Evolutionary conservation across 1,140 invertebrate genomes (phyloP).

Genomic region (Potamilus streckersoni): DNA sequence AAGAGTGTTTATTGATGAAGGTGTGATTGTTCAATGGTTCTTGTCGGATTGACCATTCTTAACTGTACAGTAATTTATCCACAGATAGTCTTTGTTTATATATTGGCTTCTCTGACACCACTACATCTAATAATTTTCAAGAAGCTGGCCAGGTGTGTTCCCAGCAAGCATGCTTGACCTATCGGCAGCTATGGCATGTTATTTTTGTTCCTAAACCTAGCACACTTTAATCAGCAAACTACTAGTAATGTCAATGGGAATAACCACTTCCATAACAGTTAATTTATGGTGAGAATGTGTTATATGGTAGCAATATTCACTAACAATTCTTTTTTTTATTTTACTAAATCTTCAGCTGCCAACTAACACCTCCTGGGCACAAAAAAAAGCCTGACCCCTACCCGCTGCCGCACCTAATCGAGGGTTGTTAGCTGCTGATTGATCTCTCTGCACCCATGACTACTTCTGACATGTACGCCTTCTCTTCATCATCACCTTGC

Average conservation of each 20-base stretch:
- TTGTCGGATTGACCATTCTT: constrained; percentile 5
- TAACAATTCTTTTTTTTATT: constrained; percentile 34
- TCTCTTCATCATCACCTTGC: too few species aligned
- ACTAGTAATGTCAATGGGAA: constrained; percentile 29
- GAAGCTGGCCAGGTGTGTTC: not conserved
- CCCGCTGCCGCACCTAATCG: constrained; percentile 11
- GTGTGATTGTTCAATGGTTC: not conserved
- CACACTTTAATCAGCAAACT: constrained; percentile 33
- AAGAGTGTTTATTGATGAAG: too few species aligned
- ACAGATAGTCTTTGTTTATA: constrained; percentile 5
- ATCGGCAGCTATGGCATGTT: constrained; percentile 21
- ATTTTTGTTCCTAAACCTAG: constrained; percentile 10
- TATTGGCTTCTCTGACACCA: not conserved
- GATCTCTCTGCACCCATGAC: too few species aligned
- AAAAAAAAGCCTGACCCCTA: constrained; percentile 14
- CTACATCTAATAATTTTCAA: not conserved
- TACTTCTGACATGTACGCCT: too few species aligned
- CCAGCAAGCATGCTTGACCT: not conserved
- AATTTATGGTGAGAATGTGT: not conserved
- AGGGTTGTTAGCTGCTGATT: too few species aligned
- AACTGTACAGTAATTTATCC: not conserved
- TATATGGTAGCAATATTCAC: constrained; percentile 29
- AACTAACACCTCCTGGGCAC: constrained; percentile 34
- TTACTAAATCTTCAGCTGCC: constrained; percentile 35
- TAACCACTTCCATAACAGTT: constrained; percentile 12